Evolutionary conservation across 2,797 vertebrate genomes (phyloP), one percentile per base, ranked within the genome.

Genomic region (Aviceda leuphotes): DNA sequence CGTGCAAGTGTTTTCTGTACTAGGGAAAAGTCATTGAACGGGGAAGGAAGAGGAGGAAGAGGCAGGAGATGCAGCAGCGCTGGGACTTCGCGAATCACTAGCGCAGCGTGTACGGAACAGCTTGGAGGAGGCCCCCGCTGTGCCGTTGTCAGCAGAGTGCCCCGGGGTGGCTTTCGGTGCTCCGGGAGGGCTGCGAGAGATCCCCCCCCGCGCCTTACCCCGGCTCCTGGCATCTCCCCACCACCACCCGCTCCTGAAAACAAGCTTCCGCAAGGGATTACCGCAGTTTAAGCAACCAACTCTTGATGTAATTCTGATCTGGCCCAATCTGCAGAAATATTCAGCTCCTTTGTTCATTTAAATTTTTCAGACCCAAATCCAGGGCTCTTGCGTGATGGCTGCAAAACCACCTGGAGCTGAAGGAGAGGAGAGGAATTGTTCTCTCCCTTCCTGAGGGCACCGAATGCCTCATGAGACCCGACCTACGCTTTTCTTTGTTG

Each of bases 131-230:
- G 79, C 68, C 91, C 79, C 87, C 3, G 63, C 89, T 71, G 73
- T 65, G 86, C 82, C 52, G 81, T 47, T 95, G 66, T 86, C 93
- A 93, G 91, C 91, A 73, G 83, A 61, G 68, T 90, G 92, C 88
- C 84, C 93, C 1, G 0, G 59, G 52, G 70, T 92, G 80, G 85
- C 63, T 94, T 82, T 68, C 31, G 21, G 82, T 89, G 67, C 82
- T 15, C 58, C 15, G 46, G 76, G 81, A 70, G 67, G 26, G 37
- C 33, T 37, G 30, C 1, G 15, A 90, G 76, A 81, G 73, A 68
- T 44, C 14, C 49, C 49, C 70, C 47, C 71, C 71, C 39, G 72
- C 4, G 6, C 68, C 54, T 56, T 37, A 31, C 9, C 41, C 67
- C 41, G 83, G 66, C 83, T 88, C 61, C 87, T 56, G 65, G 65